A percentile compares a stretch with the other conserved stretches of the same genome.
These are phyloP conservation scores for Andrena flavipes DNA, from an alignment of 2,888 invertebrate genomes.

Conservation along the genomic window DNA sequence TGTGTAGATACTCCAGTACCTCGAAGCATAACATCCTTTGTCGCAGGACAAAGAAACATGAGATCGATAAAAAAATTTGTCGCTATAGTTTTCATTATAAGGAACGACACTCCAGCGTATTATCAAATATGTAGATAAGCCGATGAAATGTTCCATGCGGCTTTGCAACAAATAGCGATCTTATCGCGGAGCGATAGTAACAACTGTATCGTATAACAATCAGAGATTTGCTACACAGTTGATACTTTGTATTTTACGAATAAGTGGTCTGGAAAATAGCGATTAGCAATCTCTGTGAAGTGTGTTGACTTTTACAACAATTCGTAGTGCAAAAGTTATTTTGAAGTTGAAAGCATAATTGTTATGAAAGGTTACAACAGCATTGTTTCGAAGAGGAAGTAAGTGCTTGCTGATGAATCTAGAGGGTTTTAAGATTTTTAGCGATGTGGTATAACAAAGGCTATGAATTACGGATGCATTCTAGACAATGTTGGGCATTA, in stretches of 20 bases:
- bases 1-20: too few species aligned
- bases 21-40: too few species aligned
- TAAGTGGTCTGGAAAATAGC: not conserved
- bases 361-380: too few species aligned
- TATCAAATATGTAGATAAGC: constrained; percentile 33
- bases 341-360: too few species aligned
- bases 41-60: not conserved
- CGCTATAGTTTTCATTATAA: not conserved
- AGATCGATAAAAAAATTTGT: not conserved
- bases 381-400: too few species aligned
- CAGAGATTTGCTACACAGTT: not conserved
- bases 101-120: constrained; percentile 18
- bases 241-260: constrained; percentile 6
- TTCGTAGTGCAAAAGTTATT: too few species aligned
- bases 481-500: not conserved
- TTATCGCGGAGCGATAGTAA: constrained; percentile 34
- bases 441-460: not conserved
- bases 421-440: not conserved
- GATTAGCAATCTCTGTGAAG: not conserved
- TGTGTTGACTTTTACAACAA: not conserved
- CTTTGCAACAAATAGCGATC: constrained; percentile 7
- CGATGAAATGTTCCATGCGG: constrained; percentile 16
- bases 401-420: not conserved
- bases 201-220: constrained; percentile 13
- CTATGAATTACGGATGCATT: not conserved